Conservation (phyloP, 2,113 vertebrate species). For the Butastur rufipennis region DNA sequence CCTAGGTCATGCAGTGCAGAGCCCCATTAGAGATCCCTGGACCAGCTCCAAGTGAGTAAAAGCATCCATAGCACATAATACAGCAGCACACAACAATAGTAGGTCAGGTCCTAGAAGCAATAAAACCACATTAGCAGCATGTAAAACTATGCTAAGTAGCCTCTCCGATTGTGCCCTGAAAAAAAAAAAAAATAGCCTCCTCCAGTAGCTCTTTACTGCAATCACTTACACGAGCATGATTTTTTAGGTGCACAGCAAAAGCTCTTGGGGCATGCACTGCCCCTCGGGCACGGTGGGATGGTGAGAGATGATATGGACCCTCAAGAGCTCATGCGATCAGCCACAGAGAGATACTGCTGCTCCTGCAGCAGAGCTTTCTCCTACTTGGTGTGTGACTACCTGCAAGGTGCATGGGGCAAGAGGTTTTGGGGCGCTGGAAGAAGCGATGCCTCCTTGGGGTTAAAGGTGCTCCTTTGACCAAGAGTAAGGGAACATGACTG, state of each 20-base stretch:
- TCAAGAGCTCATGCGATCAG: background rate
- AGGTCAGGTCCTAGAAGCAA: constrained; percentile 49
- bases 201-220: background rate
- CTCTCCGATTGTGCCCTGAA: background rate
- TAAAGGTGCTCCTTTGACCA: background rate
- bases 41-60: constrained; percentile 29
- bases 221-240: background rate
- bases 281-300: background rate
- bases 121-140: constrained; percentile 49
- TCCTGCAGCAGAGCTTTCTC: background rate
- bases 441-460: background rate
- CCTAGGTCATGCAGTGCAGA: background rate
- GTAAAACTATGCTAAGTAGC: constrained; percentile 39
- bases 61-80: background rate
- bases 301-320: background rate
- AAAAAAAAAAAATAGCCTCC: background rate
- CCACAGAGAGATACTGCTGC: background rate
- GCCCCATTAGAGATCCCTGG: constrained; percentile 6
- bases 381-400: background rate
- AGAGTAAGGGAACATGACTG: background rate
- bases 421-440: background rate
- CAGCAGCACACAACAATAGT: background rate
- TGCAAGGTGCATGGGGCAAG: background rate
- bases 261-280: background rate
- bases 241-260: background rate